phyloP scores from a whole-genome alignment of 2,113 vertebrate genomes.

The Trematomus loennbergii region DNA sequence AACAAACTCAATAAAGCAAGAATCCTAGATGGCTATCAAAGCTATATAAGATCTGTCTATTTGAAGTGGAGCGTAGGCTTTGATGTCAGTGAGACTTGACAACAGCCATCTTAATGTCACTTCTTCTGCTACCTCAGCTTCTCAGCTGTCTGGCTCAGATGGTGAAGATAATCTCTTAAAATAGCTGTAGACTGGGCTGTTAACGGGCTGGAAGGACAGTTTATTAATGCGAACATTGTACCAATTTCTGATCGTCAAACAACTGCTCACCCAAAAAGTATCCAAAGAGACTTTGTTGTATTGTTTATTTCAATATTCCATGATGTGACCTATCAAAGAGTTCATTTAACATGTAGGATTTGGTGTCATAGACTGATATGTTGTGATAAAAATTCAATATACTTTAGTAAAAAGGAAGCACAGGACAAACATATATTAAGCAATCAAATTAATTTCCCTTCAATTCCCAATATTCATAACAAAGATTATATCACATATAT shows the following conservation, averaged over 20 bases:
- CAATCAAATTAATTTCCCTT: conserved; percentile 13
- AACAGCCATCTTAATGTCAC: background rate
- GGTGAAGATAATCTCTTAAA: background rate
- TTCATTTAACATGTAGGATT: background rate
- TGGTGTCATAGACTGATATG: background rate
- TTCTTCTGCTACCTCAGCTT: background rate
- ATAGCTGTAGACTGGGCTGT: background rate
- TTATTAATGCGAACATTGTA: background rate
- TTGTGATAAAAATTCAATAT: background rate
- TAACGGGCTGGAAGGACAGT: background rate
- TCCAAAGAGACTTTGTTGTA: background rate
- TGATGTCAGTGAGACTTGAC: conserved; percentile 29
- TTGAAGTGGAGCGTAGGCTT: conserved; percentile 2
- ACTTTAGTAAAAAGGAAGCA: conserved; percentile 12
- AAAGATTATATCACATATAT: background rate
- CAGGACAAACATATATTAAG: conserved; percentile 20
- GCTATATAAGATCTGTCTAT: background rate
- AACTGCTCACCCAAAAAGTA: background rate
- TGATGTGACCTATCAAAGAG: background rate
- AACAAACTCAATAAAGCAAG: too few relatives aligned
- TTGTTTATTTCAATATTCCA: conserved; percentile 48
- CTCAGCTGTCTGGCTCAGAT: conserved; percentile 36
- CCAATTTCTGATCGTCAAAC: background rate
- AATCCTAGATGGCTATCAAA: background rate
- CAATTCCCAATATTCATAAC: background rate